Conservation (phyloP, 2,113 vertebrate species). For the Malurus cyaneus region DNA sequence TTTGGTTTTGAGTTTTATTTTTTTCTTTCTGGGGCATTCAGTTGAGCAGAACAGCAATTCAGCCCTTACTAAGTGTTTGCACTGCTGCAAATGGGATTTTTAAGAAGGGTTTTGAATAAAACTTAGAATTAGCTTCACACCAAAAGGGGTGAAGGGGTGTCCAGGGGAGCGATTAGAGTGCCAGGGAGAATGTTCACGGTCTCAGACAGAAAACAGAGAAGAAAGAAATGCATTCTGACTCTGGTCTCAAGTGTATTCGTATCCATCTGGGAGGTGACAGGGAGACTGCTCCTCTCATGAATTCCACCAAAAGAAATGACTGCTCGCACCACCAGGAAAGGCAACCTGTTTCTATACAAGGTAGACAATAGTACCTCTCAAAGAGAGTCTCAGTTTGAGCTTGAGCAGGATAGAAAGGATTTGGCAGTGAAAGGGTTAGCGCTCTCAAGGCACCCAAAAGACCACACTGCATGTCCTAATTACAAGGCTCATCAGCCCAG, state of each 20-base stretch:
- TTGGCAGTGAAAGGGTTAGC: constrained; percentile 45
- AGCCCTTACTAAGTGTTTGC: neutral
- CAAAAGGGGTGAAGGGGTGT: neutral
- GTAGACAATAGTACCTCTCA: neutral
- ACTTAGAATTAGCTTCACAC: neutral
- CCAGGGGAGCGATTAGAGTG: neutral
- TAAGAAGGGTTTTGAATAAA: neutral
- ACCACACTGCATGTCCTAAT: constrained; percentile 35
- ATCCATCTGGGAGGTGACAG: neutral
- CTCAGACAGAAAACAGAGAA: neutral
- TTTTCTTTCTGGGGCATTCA: neutral
- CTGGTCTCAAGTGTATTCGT: neutral
- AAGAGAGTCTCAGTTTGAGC: neutral
- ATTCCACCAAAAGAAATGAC: neutral
- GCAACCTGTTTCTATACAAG: neutral
- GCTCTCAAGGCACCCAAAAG: neutral
- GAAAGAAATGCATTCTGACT: neutral
- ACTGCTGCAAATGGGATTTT: neutral
- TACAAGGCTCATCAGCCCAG: constrained; percentile 44
- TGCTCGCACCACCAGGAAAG: neutral
- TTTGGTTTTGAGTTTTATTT: neutral
- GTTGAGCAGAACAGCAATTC: neutral
- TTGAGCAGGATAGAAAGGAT: neutral
- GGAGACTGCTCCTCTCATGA: neutral
- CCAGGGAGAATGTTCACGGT: neutral